phyloP scores from a whole-genome alignment of 2,888 invertebrate genomes.

The Napeogenes inachia region DNA sequence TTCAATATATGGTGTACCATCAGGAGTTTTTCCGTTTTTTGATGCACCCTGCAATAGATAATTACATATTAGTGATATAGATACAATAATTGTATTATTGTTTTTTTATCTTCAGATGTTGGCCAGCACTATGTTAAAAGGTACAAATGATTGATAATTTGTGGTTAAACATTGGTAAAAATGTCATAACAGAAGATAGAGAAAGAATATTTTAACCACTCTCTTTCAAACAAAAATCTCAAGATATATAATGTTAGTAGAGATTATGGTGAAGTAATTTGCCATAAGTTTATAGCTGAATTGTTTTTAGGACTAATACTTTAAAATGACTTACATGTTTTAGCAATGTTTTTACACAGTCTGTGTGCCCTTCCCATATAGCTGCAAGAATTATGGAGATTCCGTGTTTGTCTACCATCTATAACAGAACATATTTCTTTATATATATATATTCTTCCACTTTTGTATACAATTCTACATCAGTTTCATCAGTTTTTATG shows the following conservation, averaged over 20 bases:
- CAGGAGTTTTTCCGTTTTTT: conserved; percentile 89
- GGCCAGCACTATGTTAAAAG: too few relatives aligned
- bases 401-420: conserved; percentile 96
- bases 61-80: not conserved
- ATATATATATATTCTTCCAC: not conserved
- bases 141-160: too few relatives aligned
- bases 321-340: conserved; percentile 82
- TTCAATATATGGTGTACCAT: conserved; percentile 90
- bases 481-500: not conserved
- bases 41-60: conserved; percentile 83
- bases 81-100: not conserved
- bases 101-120: too few relatives aligned
- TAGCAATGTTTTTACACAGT: conserved; percentile 91
- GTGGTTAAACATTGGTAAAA: too few relatives aligned
- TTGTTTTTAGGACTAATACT: too few relatives aligned
- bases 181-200: too few relatives aligned
- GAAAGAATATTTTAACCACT: too few relatives aligned
- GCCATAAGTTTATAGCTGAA: too few relatives aligned
- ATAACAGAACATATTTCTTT: conserved; percentile 40
- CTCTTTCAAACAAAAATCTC: too few relatives aligned
- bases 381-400: conserved; percentile 96
- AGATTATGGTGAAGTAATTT: too few relatives aligned
- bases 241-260: too few relatives aligned
- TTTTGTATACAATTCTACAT: conserved; percentile 21
- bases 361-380: conserved; percentile 97